These are phyloP conservation scores for Beaufortia kweichowensis DNA, from an alignment of 2,113 vertebrate genomes.

Conservation along the genomic window DNA sequence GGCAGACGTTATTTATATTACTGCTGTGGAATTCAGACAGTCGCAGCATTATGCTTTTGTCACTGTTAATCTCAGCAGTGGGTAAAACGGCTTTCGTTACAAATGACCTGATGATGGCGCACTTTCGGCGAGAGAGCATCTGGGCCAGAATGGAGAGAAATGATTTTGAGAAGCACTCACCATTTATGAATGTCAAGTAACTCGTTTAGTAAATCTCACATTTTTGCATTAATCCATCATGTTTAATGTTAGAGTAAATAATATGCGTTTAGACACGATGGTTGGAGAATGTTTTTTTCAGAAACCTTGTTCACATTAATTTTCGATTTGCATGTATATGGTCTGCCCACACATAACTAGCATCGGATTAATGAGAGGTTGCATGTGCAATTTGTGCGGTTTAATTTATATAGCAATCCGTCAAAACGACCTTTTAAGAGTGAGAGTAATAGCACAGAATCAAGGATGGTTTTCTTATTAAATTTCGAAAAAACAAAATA, in stretches of 20 bases:
- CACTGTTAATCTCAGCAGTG: constrained; percentile 44
- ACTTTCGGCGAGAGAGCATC: constrained; percentile 26
- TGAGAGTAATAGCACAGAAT: not conserved
- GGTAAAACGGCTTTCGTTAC: constrained; percentile 39
- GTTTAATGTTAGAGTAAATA: not conserved
- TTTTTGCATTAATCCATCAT: not conserved
- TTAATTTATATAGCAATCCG: not conserved
- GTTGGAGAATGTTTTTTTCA: not conserved
- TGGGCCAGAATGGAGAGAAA: constrained; percentile 17
- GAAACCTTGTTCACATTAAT: not conserved
- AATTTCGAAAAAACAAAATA: not conserved
- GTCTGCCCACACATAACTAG: not conserved
- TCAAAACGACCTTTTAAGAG: not conserved
- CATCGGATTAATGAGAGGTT: not conserved
- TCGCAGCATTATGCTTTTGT: constrained; percentile 31
- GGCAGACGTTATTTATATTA: constrained; percentile 50
- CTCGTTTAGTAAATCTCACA: not conserved
- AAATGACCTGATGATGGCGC: constrained; percentile 31
- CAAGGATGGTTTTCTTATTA: not conserved
- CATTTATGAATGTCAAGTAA: constrained; percentile 32
- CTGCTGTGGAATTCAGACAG: not conserved
- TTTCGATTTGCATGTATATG: not conserved
- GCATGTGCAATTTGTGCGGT: not conserved
- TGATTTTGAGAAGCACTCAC: constrained; percentile 4
- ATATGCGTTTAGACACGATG: not conserved